phyloP scores from a whole-genome alignment of 2,113 vertebrate genomes.

The Oryzias javanicus region DNA sequence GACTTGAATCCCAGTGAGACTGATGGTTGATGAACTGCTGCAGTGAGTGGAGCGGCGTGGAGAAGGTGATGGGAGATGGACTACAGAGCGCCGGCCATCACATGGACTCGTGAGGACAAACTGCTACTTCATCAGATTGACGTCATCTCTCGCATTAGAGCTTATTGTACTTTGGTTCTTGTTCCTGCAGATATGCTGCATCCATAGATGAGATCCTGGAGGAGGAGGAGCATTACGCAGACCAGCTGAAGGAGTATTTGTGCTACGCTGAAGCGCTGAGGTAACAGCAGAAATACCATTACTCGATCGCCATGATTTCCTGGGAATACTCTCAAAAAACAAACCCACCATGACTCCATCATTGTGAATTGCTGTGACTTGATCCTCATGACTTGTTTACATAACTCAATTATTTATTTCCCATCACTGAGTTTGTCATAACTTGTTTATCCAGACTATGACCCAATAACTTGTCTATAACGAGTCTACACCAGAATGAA shows the following conservation, averaged over 20 bases:
- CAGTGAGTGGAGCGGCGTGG: conserved; percentile 95
- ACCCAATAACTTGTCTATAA: too few species aligned
- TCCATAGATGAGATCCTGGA: conserved; percentile 94
- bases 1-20: too few species aligned
- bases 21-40: neutral
- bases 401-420: too few species aligned
- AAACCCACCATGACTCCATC: too few species aligned
- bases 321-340: too few species aligned
- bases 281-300: conserved; percentile 48
- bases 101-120: conserved; percentile 90
- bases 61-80: conserved; percentile 95
- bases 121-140: neutral
- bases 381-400: too few species aligned
- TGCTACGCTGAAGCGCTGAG: conserved; percentile 90
- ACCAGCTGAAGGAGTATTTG: conserved; percentile 93
- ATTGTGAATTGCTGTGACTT: too few species aligned
- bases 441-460: too few species aligned
- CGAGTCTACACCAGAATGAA: too few species aligned
- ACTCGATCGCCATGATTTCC: too few species aligned
- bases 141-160: neutral
- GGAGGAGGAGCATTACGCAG: conserved; percentile 94
- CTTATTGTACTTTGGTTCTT: neutral
- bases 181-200: conserved; percentile 81
- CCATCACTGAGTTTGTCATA: too few species aligned
- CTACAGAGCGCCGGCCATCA: conserved; percentile 95